Base-by-base conservation (phyloP, 2,888 invertebrate genomes). In the Chrysomela aeneicollis region DNA sequence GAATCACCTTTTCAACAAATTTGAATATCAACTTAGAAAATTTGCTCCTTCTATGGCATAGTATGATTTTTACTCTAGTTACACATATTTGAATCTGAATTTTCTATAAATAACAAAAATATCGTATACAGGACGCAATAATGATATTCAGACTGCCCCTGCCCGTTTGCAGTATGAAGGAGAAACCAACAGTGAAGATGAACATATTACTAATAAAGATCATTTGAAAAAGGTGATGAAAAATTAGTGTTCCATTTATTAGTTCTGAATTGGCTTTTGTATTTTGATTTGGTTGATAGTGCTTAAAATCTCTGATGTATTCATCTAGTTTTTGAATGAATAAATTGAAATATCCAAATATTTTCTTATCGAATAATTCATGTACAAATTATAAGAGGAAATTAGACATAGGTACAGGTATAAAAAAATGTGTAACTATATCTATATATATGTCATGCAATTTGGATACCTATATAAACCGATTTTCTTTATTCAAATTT, bases 91-190 rank as follows among this genome's bases (percentile, higher is more conserved):
- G n/a, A n/a, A n/a, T n/a, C n/a, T n/a, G n/a, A n/a, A n/a, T n/a
- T n/a, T n/a, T n/a, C n/a, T n/a, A 57, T 54, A n/a, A 46, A 17
- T 26, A 46, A n/a, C 22, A 12, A 64, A 59, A 2, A 64, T 61
- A 50, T 61, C 49, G 37, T 63, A 57, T 10, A 53, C 53, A 77
- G 77, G 77, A 59, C 72, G 77, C 61, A 69, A 75, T 71, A 74
- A 74, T 59, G 80, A 80, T 66, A 79, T 78, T 26, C 81, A 83
- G 78, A 85, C 84, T 55, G 84, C 84, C 32, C 84, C 84, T 15
- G 84, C 79, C 52, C 78, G 83, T 62, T 76, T 84, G 67, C 79
- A 79, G 73, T 74, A 67, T 53, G 75, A 73, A 70, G 59, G 76
- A 73, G 68, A 67, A 42, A 42, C n/a, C 19, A 54, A 55, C 21